Evolutionary conservation across 1,140 invertebrate species (phyloP).

Genomic region (Diprion similis): DNA sequence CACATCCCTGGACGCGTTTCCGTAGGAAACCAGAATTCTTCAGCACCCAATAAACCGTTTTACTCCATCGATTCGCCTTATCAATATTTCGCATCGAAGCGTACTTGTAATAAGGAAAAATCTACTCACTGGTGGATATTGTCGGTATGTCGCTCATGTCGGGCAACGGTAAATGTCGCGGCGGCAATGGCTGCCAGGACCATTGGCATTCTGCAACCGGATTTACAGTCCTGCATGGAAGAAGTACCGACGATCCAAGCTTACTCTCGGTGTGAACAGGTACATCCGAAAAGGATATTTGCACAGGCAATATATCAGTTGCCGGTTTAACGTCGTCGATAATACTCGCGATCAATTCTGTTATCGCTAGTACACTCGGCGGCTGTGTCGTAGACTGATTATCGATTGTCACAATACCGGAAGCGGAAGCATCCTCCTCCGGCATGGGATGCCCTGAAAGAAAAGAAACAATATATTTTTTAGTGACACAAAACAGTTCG

Average conservation of each 20-base stretch:
- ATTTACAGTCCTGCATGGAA: conserved; percentile 50
- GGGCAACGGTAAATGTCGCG: conserved; percentile 52
- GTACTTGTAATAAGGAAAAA: no score
- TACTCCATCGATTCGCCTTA: no score
- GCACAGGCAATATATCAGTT: conserved; percentile 30
- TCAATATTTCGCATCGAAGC: no score
- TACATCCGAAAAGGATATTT: conserved; percentile 48
- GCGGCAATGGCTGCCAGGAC: conserved; percentile 57
- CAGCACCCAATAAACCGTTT: no score
- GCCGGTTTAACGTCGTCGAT: conserved; percentile 41
- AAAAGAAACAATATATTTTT: no score
- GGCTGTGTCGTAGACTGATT: neutral
- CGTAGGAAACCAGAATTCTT: no score
- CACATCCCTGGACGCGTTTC: no score
- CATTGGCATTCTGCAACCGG: conserved; percentile 56
- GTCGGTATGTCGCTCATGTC: conserved; percentile 44
- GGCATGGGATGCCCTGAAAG: neutral
- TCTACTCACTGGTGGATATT: conserved; percentile 2
- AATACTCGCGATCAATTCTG: neutral
- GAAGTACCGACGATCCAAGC: conserved; percentile 49
- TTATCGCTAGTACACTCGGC: neutral
- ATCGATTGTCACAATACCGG: neutral
- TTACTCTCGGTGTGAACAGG: conserved; percentile 50
- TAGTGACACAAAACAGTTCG: no score
- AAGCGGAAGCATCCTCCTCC: neutral